Evolutionary conservation across 2,888 invertebrate genomes (phyloP).

Genomic region (Monopis laevigella): DNA sequence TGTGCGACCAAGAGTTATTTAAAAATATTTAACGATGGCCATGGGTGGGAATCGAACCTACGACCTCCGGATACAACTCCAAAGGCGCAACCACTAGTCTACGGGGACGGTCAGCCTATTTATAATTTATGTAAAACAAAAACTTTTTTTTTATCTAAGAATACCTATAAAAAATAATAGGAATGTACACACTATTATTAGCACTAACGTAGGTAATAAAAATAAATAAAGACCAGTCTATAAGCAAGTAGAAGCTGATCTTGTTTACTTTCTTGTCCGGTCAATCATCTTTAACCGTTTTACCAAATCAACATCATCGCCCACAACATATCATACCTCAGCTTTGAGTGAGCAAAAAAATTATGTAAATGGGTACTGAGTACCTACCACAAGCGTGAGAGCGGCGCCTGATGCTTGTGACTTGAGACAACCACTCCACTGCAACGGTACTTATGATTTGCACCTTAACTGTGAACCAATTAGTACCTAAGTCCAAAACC

Average conservation of each 20-base stretch:
- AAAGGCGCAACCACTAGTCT: too few species aligned
- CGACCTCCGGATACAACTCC: too few species aligned
- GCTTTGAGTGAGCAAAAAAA: conserved; percentile 31
- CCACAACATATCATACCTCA: conserved; percentile 27
- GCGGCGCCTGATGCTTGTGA: conserved; percentile 18
- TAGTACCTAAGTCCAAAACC: conserved; percentile 12
- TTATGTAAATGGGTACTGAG: conserved; percentile 29
- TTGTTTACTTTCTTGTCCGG: conserved; percentile 14
- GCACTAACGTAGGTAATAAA: neutral
- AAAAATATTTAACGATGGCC: too few species aligned
- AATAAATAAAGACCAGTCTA: neutral
- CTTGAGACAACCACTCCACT: conserved; percentile 26
- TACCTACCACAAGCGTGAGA: conserved; percentile 1
- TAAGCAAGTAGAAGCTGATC: conserved; percentile 7
- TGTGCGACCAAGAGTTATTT: too few species aligned
- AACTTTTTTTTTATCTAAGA: too few species aligned
- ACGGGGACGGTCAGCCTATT: too few species aligned
- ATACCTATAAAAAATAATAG: too few species aligned
- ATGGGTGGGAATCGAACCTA: too few species aligned
- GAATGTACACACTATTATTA: too few species aligned
- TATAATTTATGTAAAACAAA: too few species aligned
- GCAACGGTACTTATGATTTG: conserved; percentile 33
- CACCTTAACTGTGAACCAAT: conserved; percentile 12
- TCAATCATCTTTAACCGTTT: conserved; percentile 23
- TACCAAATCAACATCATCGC: conserved; percentile 23